A percentile compares a stretch with the other conserved stretches of the same genome.
Conservation (phyloP, 2,113 vertebrate species). For the Engystomops pustulosus region DNA sequence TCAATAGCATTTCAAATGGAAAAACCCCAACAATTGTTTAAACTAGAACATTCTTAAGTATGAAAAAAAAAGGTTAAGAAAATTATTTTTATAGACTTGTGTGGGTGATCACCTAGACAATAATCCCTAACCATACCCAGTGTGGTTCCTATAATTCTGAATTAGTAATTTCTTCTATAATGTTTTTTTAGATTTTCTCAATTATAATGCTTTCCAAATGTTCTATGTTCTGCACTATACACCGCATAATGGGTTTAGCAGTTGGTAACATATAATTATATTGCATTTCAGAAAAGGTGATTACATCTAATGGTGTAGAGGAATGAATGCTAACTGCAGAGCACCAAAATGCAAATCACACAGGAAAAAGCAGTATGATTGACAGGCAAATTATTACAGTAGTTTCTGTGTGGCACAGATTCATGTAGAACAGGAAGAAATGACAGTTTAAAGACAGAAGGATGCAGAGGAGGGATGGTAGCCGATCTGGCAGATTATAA, state of each 20-base stretch:
- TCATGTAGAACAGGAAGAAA: conserved; percentile 48
- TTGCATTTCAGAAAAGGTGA: conserved; percentile 64
- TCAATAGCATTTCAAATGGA: not conserved
- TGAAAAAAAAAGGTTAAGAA: not conserved
- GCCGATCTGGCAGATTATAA: conserved; percentile 48
- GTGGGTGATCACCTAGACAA: conserved; percentile 45
- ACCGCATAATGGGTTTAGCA: conserved; percentile 30
- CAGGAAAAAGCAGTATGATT: conserved; percentile 53
- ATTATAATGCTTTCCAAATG: conserved; percentile 33
- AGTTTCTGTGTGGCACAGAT: conserved; percentile 29
- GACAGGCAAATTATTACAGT: conserved; percentile 48
- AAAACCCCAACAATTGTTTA: not conserved
- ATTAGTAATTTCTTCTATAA: conserved; percentile 36
- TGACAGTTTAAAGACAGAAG: conserved; percentile 61
- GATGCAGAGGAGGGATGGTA: conserved; percentile 53
- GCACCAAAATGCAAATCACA: conserved; percentile 56
- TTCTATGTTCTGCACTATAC: not conserved
- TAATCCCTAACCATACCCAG: conserved; percentile 23
- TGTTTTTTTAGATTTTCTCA: conserved; percentile 26
- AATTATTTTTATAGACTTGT: conserved; percentile 40
- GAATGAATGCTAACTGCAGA: conserved; percentile 63
- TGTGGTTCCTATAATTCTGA: conserved; percentile 15
- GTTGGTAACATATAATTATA: conserved; percentile 68
- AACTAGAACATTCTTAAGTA: not conserved
- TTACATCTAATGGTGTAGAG: conserved; percentile 59